Evolutionary conservation across 1,140 invertebrate genomes (phyloP), one percentile per base, ranked within the genome.

Genomic region (Papilio dardanus): DNA sequence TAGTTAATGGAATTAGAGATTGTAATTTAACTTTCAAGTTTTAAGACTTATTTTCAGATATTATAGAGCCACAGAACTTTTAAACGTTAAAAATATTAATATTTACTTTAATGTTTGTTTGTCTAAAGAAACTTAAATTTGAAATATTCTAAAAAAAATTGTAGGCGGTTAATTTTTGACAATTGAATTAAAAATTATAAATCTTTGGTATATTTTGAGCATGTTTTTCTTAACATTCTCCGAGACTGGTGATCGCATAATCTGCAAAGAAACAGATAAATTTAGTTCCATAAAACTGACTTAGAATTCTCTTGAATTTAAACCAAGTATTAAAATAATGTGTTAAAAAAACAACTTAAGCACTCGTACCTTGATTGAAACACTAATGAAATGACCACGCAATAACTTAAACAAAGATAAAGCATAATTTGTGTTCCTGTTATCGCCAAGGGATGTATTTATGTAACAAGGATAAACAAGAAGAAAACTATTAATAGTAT

Each of bases 161-260:
- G 2, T 28, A 58, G 1, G 50, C 21, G 7, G 10, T 21, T 10
- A 24, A 58, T 58, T 58, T 28, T 24, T 21, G 10, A 7, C 3
- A 24, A 54, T 0, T 28, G 14, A 14, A 50, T 5, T 50, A 50
- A 50, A 58, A 28, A 4, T 19, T 1, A 5, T 3, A 5, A n/a
- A n/a, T 28, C 50, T 58, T 58, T 28, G 21, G 8, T 58, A 12
- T 1, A 10, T 58, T 12, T 28, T 58, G 8, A 58, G 21, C 50
- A 28, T 28, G 8, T 21, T 19, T 14, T 71, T 71, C 82, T 91
- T 86, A 92, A 79, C 90, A 92, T 80, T 89, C 90, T 24, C 90
- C 90, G 24, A 90, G 78, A 74, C 88, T 88, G 21, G 90, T 90
- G 40, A 92, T 89, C 33, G 90, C 90, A 75, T 92, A 92, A 83